Evolutionary conservation across 2,888 invertebrate species (phyloP).

Genomic region (Maniola hyperantus): DNA sequence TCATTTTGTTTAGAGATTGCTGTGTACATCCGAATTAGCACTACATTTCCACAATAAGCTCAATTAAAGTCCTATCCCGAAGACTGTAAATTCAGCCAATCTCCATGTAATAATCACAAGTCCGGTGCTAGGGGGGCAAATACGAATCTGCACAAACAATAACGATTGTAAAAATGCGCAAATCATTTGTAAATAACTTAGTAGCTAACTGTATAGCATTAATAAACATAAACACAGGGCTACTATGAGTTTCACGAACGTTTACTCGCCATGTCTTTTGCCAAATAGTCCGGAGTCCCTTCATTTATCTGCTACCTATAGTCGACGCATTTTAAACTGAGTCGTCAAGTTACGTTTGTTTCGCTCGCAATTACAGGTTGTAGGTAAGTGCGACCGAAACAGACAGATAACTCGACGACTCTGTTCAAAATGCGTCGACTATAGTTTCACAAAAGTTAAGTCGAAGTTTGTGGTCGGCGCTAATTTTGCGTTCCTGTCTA

Average conservation of each 20-base stretch:
- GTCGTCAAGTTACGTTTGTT: too few relatives aligned
- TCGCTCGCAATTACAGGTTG: too few relatives aligned
- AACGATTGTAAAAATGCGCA: constrained; percentile 40
- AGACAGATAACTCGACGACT: too few relatives aligned
- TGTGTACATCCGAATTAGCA: neutral
- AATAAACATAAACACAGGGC: constrained; percentile 26
- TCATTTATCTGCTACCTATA: too few relatives aligned
- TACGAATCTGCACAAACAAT: constrained; percentile 29
- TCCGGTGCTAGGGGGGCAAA: neutral
- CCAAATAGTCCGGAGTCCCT: too few relatives aligned
- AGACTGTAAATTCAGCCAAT: neutral
- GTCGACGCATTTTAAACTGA: too few relatives aligned
- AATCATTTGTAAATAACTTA: constrained; percentile 41
- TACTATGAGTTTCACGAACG: constrained; percentile 2
- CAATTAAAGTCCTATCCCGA: neutral
- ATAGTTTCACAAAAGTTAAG: too few relatives aligned
- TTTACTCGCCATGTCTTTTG: neutral
- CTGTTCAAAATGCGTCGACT: too few relatives aligned
- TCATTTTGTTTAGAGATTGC: too few relatives aligned
- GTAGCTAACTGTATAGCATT: constrained; percentile 33
- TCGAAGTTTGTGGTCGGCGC: too few relatives aligned
- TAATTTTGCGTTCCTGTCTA: too few relatives aligned
- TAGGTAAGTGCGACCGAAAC: too few relatives aligned
- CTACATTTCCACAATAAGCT: neutral
- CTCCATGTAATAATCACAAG: neutral